Evolutionary conservation across 2,113 vertebrate species (phyloP).

Genomic region (Varanus komodoensis): DNA sequence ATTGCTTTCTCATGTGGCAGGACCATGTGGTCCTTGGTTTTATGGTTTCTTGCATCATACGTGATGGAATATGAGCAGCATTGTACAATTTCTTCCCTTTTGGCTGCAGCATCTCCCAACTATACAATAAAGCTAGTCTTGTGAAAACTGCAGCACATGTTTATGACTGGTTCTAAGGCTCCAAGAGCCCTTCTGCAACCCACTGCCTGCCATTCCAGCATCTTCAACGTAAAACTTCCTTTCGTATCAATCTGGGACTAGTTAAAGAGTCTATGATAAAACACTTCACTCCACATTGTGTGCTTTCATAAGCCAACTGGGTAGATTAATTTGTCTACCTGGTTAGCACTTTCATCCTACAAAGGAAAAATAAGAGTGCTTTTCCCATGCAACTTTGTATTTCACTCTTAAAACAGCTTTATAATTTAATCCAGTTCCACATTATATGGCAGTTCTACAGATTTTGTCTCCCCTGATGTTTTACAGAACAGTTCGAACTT

Average conservation of each 20-base stretch:
- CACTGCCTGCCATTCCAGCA: background rate
- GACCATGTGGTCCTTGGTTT: background rate
- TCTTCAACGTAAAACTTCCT: constrained; percentile 44
- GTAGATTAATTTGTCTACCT: constrained; percentile 62
- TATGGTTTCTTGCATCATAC: background rate
- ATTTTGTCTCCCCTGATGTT: constrained; percentile 57
- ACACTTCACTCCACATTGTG: constrained; percentile 41
- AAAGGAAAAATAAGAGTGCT: background rate
- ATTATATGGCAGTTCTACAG: constrained; percentile 57
- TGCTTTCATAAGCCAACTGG: constrained; percentile 56
- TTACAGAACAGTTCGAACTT: constrained; percentile 53
- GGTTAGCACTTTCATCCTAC: constrained; percentile 48
- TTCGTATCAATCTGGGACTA: constrained; percentile 20
- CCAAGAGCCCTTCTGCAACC: constrained; percentile 36
- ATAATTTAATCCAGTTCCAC: constrained; percentile 57
- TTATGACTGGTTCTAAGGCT: constrained; percentile 33
- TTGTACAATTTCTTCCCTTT: background rate
- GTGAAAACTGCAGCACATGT: background rate
- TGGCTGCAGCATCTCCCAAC: background rate
- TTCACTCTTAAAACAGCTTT: constrained; percentile 44
- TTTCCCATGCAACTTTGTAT: constrained; percentile 49
- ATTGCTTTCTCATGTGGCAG: background rate
- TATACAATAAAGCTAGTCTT: background rate
- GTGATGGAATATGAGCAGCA: background rate
- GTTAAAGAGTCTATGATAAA: constrained; percentile 49